Base-by-base conservation (phyloP, 1,140 invertebrate genomes). In the Phthorimaea operculella region DNA sequence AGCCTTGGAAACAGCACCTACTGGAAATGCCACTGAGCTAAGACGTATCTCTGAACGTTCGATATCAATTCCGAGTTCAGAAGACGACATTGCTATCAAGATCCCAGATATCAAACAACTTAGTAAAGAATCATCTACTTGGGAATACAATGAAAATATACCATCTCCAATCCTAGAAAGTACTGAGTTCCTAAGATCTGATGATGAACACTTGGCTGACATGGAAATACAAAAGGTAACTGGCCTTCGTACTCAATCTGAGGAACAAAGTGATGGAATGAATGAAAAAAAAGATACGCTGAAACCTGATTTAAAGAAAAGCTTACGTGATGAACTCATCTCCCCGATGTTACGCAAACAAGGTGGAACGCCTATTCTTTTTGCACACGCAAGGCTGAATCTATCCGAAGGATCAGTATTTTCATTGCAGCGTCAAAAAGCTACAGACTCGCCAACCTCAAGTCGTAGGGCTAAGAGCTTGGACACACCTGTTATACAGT, bases 331-430 rank as follows among this genome's bases (percentile, higher is more conserved):
- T 68, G 81, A 87, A 63, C 72, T 87, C 51, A 87, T 88, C 58
- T 90, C 90, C 4, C 88, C 90, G 0, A 86, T 90, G 66, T 69
- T 88, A 14, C 76, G 89, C 52, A 89, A 90, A 59, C 87, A 90
- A 54, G 92, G 92, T 4, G 91, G 92, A 64, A 93, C 91, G 54
- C 92, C 93, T 0, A 88, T 93, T 53, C 70, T 94, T 1, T 94
- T 94, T 80, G 92, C 92, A 6, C 89, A 93, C 70, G 91, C 91
- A 12, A 86, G 91, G 55, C 82, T 94, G 3, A 94, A 94, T 68
- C 80, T 94, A 3, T 94, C 93, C 0, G 93, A 95, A 82, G 93
- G 93, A 12, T 94, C 93, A 17, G 92, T 91, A 10, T 90, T 92
- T 53, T 87, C 91, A 1, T 75, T 93, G 8, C 91, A 93, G 68